These are phyloP conservation scores for Pantelozetes paolii DNA, from an alignment of 2,888 invertebrate species.

Conservation along the genomic window DNA sequence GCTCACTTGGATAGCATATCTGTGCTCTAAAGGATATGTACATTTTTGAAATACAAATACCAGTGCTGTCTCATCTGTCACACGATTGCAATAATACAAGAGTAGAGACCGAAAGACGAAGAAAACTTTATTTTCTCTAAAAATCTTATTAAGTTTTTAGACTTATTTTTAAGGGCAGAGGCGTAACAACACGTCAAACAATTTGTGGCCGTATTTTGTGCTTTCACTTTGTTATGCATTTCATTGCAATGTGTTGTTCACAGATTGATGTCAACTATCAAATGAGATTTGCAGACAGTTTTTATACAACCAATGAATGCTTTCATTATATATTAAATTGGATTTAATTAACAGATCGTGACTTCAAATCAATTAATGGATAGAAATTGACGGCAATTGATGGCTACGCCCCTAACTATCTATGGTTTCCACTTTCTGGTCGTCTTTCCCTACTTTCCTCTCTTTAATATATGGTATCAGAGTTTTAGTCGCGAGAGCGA, in stretches of 20 bases:
- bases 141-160: constrained; percentile 17
- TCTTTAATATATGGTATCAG: constrained; percentile 3
- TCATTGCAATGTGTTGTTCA: neutral
- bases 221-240: no score
- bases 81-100: neutral
- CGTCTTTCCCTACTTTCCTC: neutral
- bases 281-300: neutral
- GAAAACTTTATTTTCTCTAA: constrained; percentile 8
- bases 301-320: neutral
- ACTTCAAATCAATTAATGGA: constrained; percentile 3
- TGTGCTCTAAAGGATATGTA: neutral
- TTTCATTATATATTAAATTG: neutral
- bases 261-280: neutral
- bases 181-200: neutral
- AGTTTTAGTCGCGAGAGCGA: constrained; percentile 6
- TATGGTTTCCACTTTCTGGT: neutral
- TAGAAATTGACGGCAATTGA: no score
- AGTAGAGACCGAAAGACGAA: neutral
- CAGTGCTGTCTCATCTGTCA: constrained; percentile 23
- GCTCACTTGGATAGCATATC: no score
- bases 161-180: neutral
- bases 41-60: constrained; percentile 12
- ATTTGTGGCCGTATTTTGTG: no score
- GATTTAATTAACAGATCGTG: neutral
- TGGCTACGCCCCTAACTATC: constrained; percentile 7